Base-by-base conservation (phyloP, 30 jellyfish, hydroid and myxozoan genomes). In the Pseudorhiza aurosa region DNA sequence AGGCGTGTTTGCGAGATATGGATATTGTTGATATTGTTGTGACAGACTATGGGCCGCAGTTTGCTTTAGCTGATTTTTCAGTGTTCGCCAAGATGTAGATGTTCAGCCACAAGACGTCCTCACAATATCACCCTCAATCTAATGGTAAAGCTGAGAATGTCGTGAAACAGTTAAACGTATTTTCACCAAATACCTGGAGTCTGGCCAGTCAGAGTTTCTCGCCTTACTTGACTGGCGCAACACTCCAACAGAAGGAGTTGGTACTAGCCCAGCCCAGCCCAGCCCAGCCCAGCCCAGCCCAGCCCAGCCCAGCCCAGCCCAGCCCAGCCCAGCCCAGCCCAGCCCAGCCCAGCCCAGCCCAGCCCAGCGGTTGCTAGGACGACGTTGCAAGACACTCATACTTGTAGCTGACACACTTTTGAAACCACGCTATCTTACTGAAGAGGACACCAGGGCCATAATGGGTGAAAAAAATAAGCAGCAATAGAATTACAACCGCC, bases 271-370 rank as follows among this genome's bases (percentile, higher is more conserved):
- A 77, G 71, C 89, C 39, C 84, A 62, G 62, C n/a, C 71, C 33
- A 58, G 82, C 30, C 89, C 82, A 77, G 71, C 89, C 39, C 84
- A 62, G 62, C n/a, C n/a, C n/a, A n/a, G n/a, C n/a, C n/a, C n/a
- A n/a, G n/a, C n/a, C n/a, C n/a, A n/a, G n/a, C n/a, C n/a, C n/a
- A n/a, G n/a, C n/a, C n/a, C n/a, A n/a, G n/a, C n/a, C n/a, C n/a
- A n/a, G n/a, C n/a, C n/a, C n/a, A n/a, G n/a, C n/a, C n/a, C n/a
- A n/a, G n/a, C n/a, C n/a, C n/a, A n/a, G n/a, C n/a, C n/a, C n/a
- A n/a, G n/a, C n/a, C n/a, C n/a, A n/a, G n/a, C n/a, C n/a, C n/a
- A n/a, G n/a, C n/a, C 71, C 33, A 58, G 82, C 30, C 89, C 82
- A 77, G 71, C 89, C 39, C 84, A 62, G 62, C 28, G 74, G 21